A percentile compares a stretch with the other conserved stretches of the same genome.
These are phyloP conservation scores for Augochlora pura DNA, from an alignment of 1,140 invertebrate species.

Conservation along the genomic window DNA sequence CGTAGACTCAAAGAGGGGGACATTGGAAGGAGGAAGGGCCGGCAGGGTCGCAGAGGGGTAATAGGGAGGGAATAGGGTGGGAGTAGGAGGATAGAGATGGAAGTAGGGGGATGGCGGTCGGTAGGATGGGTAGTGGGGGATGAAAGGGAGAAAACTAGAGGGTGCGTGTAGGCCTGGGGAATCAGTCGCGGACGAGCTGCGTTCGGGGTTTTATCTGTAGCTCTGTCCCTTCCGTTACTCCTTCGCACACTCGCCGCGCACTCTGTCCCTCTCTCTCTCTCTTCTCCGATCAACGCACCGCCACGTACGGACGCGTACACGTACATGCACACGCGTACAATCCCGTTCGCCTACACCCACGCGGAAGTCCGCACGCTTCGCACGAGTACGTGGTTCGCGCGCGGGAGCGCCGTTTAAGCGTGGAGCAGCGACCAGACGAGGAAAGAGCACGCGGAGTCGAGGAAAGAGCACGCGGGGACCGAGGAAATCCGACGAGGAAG, in stretches of 20 bases:
- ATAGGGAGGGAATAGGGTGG: slow-evolving; percentile 33
- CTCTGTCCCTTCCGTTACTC: slow-evolving; percentile 62
- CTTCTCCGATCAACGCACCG: slow-evolving; percentile 7
- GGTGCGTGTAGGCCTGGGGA: slow-evolving; percentile 79
- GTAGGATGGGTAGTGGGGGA: slow-evolving; percentile 70
- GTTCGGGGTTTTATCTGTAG: slow-evolving; percentile 78
- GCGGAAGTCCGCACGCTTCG: slow-evolving; percentile 23
- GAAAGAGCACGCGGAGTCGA: no score
- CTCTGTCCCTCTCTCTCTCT: slow-evolving; percentile 24
- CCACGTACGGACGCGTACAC: not conserved
- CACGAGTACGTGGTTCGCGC: slow-evolving; percentile 11
- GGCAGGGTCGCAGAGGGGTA: slow-evolving; percentile 46
- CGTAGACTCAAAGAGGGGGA: slow-evolving; percentile 54
- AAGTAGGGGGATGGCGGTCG: slow-evolving; percentile 66
- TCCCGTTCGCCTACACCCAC: not conserved
- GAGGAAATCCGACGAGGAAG: not conserved
- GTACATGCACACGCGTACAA: not conserved
- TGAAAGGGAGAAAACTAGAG: slow-evolving; percentile 78
- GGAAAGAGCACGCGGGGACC: not conserved
- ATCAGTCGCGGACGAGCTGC: slow-evolving; percentile 80
- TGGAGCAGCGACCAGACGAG: not conserved
- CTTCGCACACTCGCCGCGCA: slow-evolving; percentile 52
- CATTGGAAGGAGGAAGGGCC: slow-evolving; percentile 51
- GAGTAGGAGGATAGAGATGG: slow-evolving; percentile 53
- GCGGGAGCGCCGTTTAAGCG: not conserved